These are phyloP conservation scores for Drosophila pullipes DNA, from an alignment of 2,888 invertebrate species.

Conservation along the genomic window DNA sequence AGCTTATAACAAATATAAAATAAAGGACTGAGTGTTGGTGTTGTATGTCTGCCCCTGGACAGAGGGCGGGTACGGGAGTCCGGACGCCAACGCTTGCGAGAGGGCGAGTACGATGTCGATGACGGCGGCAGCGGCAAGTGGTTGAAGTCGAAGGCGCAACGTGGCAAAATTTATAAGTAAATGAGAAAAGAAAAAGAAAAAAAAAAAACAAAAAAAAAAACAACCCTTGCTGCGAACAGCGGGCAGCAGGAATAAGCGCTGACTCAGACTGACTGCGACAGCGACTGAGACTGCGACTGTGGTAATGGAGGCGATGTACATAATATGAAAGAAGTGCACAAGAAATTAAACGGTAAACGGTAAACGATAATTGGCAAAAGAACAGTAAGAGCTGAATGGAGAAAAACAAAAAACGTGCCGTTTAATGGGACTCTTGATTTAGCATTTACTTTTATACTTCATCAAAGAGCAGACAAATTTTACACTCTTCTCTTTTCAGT, in stretches of 20 bases:
- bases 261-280: conserved; percentile 39
- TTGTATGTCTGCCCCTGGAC: conserved; percentile 52
- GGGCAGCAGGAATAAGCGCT: conserved; percentile 24
- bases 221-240: conserved; percentile 58
- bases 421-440: conserved; percentile 4
- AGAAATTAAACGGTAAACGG: conserved; percentile 36
- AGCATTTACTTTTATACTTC: conserved; percentile 4
- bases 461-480: conserved; percentile 9
- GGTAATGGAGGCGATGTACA: conserved; percentile 27
- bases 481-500: neutral
- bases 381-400: conserved; percentile 12
- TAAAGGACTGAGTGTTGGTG: conserved; percentile 39
- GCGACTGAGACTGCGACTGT: conserved; percentile 8
- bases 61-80: neutral
- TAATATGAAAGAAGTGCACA: conserved; percentile 5
- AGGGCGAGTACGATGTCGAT: conserved; percentile 50
- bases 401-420: conserved; percentile 14
- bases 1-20: conserved; percentile 44
- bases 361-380: conserved; percentile 13
- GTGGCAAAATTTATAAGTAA: conserved; percentile 46
- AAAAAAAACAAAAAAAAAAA: conserved; percentile 68
- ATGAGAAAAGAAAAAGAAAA: conserved; percentile 37
- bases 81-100: neutral
- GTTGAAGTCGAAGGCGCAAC: conserved; percentile 68
- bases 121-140: conserved; percentile 63